Evolutionary conservation across 2,888 invertebrate species (phyloP), one percentile per base, ranked within the genome.

Genomic region (Helobdella robusta): DNA sequence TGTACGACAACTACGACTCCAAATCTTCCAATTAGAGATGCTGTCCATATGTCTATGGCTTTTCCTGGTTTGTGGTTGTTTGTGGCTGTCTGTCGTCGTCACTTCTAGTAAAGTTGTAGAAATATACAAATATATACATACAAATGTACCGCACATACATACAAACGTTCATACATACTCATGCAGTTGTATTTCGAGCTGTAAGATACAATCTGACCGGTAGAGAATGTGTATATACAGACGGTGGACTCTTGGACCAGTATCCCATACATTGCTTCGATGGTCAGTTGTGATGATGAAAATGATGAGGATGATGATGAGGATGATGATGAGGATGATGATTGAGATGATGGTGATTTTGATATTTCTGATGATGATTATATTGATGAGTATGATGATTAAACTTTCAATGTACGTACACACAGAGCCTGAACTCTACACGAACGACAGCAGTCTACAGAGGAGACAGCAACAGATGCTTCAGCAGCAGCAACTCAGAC

Each of bases 1-100:
- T 71, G 68, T 59, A 67, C 62, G 40, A 59, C 54, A 46, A 64
- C 35, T 11, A 72, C 71, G 32, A 67, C 68, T 2, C 72, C 72
- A 0, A 66, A 72, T 65, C 59, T 72, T 30, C 69, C 72, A 48
- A 70, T 72, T 58, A 59, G 72, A 2, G 61, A 59, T 18, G 72
- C 72, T 20, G 68, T 72, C 25, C 56, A 70, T 8, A 72, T 72
- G 69, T 69, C 71, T 59, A 71, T 72, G 72, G 68, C 72, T 18
- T 72, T 72, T 62, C 72, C 72, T 23, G 67, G 71, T 71, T 28
- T 60, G 66, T 64, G n/a, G n/a, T 44, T 6, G 6, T 62, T 20
- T n/a, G 61, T 15, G 23, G 6, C 6, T 46, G 11, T 11, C 11
- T 54, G 50, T 8, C 50, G 11, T 32, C 8, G 59, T 11, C n/a